These are phyloP conservation scores for Sarcoramphus papa DNA, from an alignment of 2,797 vertebrate genomes.

Conservation along the genomic window DNA sequence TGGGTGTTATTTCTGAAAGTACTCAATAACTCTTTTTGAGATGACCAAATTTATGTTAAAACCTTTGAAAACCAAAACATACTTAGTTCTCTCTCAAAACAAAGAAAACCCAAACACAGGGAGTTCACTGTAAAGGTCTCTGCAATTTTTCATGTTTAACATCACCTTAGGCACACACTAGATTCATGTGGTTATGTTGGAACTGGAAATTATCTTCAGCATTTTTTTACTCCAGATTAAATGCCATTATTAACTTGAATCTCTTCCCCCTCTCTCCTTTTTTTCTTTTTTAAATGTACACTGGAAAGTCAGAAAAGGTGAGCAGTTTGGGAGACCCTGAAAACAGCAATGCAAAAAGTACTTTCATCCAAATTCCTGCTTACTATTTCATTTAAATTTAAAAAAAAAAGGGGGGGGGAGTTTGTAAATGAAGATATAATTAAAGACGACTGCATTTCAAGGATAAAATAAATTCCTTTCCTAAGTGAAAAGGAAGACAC, in stretches of 20 bases:
- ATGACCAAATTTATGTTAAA: background rate
- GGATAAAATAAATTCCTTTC: background rate
- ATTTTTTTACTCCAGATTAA: background rate
- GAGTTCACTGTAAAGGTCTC: background rate
- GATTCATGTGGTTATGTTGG: background rate
- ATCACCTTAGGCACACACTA: background rate
- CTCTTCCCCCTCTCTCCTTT: accelerated
- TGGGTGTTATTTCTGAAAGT: background rate
- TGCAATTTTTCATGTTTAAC: background rate
- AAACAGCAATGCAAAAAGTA: background rate
- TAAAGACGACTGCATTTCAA: background rate
- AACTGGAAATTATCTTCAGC: background rate
- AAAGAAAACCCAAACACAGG: background rate
- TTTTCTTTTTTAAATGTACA: background rate
- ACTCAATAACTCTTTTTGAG: background rate
- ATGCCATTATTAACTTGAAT: background rate
- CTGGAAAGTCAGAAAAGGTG: background rate
- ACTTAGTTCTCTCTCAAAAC: background rate
- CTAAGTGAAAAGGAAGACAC: background rate
- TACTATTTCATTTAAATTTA: background rate
- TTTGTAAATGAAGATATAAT: background rate
- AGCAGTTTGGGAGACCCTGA: background rate
- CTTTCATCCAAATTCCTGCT: background rate
- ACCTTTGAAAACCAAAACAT: background rate
- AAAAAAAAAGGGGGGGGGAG: accelerated